Evolutionary conservation across 1,140 invertebrate genomes (phyloP).

Genomic region (Antheraea mylitta): DNA sequence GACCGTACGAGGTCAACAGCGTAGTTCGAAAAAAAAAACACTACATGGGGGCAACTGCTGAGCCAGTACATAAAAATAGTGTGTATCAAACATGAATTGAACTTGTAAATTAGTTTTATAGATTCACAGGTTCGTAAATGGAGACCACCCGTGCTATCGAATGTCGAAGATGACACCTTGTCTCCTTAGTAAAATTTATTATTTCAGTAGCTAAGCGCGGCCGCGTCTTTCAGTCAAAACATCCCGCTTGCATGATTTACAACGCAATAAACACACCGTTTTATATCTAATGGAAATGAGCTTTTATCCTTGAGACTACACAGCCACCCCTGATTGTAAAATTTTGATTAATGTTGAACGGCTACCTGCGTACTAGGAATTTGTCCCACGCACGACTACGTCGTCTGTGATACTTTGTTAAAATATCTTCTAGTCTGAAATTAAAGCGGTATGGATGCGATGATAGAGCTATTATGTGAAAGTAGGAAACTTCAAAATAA

Average conservation of each 20-base stretch:
- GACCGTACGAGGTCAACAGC: too few relatives aligned
- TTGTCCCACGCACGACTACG: background rate
- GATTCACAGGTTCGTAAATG: conserved; percentile 11
- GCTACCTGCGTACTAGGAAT: conserved; percentile 9
- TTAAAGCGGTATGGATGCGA: too few relatives aligned
- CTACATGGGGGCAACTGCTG: too few relatives aligned
- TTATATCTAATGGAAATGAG: conserved; percentile 73
- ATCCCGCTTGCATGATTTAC: conserved; percentile 71
- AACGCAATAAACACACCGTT: conserved; percentile 63
- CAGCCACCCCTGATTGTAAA: conserved; percentile 55
- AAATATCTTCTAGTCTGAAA: too few relatives aligned
- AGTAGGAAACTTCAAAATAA: too few relatives aligned
- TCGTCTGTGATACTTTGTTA: too few relatives aligned
- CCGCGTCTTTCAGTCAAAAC: conserved; percentile 64
- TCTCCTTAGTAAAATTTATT: conserved; percentile 70
- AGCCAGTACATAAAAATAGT: too few relatives aligned
- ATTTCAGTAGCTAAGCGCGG: conserved; percentile 60
- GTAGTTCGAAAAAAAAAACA: too few relatives aligned
- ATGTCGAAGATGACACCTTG: conserved; percentile 50
- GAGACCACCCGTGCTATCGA: conserved; percentile 67
- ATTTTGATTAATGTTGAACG: conserved; percentile 40
- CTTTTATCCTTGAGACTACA: conserved; percentile 63
- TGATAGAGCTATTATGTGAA: too few relatives aligned
- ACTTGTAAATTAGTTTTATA: too few relatives aligned
- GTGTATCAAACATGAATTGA: too few relatives aligned